Evolutionary conservation across 2,113 vertebrate species (phyloP).

Genomic region (Amazona vittata): DNA sequence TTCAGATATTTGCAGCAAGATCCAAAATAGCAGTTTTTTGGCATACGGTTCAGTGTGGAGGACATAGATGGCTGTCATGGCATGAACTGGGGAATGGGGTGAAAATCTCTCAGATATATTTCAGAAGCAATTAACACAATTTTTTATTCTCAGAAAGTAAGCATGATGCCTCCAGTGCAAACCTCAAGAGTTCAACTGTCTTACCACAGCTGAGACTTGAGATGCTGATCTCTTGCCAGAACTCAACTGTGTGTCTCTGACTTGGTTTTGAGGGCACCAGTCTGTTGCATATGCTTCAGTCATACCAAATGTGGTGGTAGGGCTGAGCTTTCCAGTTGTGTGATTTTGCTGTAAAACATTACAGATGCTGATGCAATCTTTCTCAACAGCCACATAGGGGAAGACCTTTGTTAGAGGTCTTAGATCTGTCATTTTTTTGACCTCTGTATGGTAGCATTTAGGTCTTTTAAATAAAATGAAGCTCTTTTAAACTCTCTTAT

Average conservation of each 20-base stretch:
- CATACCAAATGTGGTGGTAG: fast-evolving
- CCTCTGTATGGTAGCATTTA: neutral
- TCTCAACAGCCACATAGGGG: fast-evolving
- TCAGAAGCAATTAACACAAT: neutral
- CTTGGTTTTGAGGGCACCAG: neutral
- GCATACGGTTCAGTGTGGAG: neutral
- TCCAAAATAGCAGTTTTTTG: fast-evolving
- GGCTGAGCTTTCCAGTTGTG: neutral
- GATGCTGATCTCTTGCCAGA: neutral
- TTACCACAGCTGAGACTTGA: neutral
- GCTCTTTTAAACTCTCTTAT: no score
- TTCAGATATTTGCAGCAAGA: neutral
- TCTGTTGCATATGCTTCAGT: fast-evolving
- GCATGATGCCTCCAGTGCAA: fast-evolving
- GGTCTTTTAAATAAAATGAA: neutral
- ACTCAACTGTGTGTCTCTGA: neutral
- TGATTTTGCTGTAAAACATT: fast-evolving
- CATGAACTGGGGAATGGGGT: neutral
- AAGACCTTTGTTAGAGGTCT: neutral
- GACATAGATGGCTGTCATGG: neutral
- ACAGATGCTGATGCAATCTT: fast-evolving
- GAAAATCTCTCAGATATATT: neutral
- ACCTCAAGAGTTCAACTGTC: fast-evolving
- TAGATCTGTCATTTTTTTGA: neutral
- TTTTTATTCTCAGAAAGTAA: no score